These are phyloP conservation scores for Sesamia inferens DNA, from an alignment of 2,888 invertebrate species.

Conservation along the genomic window DNA sequence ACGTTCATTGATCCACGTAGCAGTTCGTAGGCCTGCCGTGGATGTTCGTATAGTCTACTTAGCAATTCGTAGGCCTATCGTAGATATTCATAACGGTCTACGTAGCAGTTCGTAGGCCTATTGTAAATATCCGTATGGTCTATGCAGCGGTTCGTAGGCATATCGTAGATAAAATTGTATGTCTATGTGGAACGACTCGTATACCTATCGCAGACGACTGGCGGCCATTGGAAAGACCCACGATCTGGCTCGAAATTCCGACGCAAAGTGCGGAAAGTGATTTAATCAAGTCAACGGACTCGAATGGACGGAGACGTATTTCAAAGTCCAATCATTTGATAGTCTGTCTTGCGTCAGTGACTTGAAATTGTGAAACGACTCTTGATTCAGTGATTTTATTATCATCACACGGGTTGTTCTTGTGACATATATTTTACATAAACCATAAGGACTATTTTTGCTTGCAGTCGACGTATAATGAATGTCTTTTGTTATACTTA, in stretches of 20 bases:
- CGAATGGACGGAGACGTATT: conserved; percentile 29
- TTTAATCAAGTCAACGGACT: conserved; percentile 42
- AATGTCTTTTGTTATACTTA: too few relatives aligned
- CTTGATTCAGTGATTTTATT: conserved; percentile 39
- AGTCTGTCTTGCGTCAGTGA: conserved; percentile 34
- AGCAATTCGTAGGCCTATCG: too few relatives aligned
- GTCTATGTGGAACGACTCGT: conserved; percentile 3
- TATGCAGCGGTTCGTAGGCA: not conserved
- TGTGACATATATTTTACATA: conserved; percentile 5
- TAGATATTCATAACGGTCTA: too few relatives aligned
- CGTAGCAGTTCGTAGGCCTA: conserved; percentile 1
- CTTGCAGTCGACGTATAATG: too few relatives aligned
- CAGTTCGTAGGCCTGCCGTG: conserved; percentile 7
- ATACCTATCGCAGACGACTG: not conserved
- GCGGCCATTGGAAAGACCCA: not conserved
- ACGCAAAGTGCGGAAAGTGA: conserved; percentile 13
- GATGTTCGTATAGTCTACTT: not conserved
- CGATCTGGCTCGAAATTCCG: conserved; percentile 11
- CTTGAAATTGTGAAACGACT: conserved; percentile 38
- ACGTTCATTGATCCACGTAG: not conserved
- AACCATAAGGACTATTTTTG: not conserved
- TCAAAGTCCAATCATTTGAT: conserved; percentile 36
- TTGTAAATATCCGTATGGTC: not conserved
- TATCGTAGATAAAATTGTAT: conserved; percentile 11
- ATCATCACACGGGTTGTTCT: conserved; percentile 23